Conservation (phyloP, 2,113 vertebrate species). For the Myodes glareolus region DNA sequence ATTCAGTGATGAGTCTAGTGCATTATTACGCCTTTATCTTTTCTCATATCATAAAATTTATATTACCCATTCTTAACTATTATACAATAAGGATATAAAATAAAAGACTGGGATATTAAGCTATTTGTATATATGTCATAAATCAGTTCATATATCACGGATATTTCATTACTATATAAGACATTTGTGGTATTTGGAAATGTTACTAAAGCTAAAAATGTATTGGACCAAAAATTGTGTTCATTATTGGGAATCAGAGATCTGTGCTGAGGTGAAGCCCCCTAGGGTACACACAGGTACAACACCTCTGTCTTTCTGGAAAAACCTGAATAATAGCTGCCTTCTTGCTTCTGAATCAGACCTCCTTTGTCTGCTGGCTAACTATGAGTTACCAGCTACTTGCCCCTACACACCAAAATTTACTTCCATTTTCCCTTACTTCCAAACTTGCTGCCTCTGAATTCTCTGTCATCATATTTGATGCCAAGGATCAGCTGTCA, state of each 20-base stretch:
- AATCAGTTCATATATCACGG: not conserved
- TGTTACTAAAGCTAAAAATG: not conserved
- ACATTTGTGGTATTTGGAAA: not conserved
- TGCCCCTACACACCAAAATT: not conserved
- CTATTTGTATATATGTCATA: not conserved
- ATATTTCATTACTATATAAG: not conserved
- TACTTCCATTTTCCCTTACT: not conserved
- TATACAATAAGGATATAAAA: conserved; percentile 12
- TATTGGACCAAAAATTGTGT: not conserved
- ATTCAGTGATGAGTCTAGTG: not conserved
- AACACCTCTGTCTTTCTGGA: not conserved
- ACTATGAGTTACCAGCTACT: not conserved
- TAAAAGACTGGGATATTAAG: not conserved
- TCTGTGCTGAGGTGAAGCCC: not conserved
- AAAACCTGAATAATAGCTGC: not conserved
- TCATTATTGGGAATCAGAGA: not conserved
- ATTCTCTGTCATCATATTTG: not conserved
- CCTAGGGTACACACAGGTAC: not conserved
- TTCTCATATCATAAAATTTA: not conserved
- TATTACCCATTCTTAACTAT: not conserved
- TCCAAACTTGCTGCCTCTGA: not conserved
- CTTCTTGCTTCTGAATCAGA: not conserved
- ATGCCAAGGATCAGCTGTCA: not conserved
- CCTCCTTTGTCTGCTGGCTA: not conserved
- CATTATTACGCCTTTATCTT: not conserved